A percentile compares a stretch with the other conserved stretches of the same genome.
Conservation (phyloP, 1,140 invertebrate genomes). For the Scaptomyza montana region DNA sequence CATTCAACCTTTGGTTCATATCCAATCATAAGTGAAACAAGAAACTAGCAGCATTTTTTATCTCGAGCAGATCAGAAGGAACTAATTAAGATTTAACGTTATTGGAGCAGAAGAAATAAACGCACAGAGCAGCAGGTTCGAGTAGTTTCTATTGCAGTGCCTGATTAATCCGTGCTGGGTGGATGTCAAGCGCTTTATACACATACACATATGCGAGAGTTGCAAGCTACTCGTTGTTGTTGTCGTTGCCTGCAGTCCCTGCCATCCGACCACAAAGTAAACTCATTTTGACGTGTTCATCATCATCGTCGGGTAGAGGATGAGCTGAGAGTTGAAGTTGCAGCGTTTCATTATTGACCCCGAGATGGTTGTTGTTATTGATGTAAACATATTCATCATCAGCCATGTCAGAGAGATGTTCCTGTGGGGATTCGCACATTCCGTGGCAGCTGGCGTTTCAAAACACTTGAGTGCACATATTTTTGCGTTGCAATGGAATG, state of each 20-base stretch:
- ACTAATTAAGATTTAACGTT: constrained; percentile 14
- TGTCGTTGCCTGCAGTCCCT: constrained; percentile 47
- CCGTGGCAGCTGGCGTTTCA: constrained; percentile 61
- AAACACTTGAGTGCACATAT: constrained; percentile 70
- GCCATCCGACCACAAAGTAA: constrained; percentile 71
- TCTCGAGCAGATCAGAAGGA: background rate
- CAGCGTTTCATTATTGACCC: constrained; percentile 70
- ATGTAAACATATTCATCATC: constrained; percentile 79
- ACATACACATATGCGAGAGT: constrained; percentile 1
- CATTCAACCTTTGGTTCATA: too few relatives aligned
- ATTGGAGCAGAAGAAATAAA: constrained; percentile 2
- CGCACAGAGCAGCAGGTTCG: constrained; percentile 6
- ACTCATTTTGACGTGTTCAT: constrained; percentile 75
- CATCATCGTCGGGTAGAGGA: constrained; percentile 16
- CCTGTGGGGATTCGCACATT: constrained; percentile 22
- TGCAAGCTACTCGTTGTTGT: background rate
- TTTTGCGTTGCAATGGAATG: constrained; percentile 30
- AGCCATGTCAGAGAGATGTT: constrained; percentile 21
- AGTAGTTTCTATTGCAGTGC: constrained; percentile 12
- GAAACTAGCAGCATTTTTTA: background rate
- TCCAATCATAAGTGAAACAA: background rate
- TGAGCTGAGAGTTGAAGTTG: constrained; percentile 15
- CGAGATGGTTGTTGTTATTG: constrained; percentile 64
- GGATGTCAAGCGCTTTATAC: constrained; percentile 41
- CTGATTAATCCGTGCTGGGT: constrained; percentile 43